phyloP scores from a whole-genome alignment of 2,113 vertebrate species.

The Antechinus flavipes region DNA sequence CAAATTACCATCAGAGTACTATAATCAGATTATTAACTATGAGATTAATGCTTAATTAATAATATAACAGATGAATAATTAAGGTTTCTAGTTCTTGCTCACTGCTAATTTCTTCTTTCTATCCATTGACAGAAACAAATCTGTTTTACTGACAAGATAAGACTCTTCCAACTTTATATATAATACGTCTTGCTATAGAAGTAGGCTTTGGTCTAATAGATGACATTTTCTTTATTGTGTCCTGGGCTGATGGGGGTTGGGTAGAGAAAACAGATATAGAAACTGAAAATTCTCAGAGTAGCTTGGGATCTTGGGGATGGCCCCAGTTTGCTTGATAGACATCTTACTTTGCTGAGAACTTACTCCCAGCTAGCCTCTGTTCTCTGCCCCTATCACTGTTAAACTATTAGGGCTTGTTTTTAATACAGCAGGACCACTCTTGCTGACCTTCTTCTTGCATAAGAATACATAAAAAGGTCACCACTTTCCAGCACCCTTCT shows the following conservation, averaged over 20 bases:
- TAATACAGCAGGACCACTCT: background rate
- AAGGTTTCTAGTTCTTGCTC: background rate
- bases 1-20: background rate
- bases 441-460: background rate
- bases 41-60: background rate
- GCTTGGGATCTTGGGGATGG: background rate
- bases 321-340: background rate
- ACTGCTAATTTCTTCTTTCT: background rate
- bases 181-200: accelerated
- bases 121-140: background rate
- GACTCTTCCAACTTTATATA: background rate
- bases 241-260: background rate
- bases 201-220: background rate
- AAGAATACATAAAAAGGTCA: background rate
- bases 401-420: background rate
- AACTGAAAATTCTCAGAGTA: background rate
- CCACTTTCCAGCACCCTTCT: background rate
- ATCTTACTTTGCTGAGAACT: background rate
- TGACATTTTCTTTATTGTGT: background rate
- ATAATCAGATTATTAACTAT: background rate
- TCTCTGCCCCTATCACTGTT: background rate
- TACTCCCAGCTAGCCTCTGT: background rate
- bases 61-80: background rate
- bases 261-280: background rate
- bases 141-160: background rate